Percentiles rank a stretch among this genome's conserved stretches.
Evolutionary conservation across 2,888 invertebrate genomes (phyloP).

Genomic region (Lapara coniferarum): DNA sequence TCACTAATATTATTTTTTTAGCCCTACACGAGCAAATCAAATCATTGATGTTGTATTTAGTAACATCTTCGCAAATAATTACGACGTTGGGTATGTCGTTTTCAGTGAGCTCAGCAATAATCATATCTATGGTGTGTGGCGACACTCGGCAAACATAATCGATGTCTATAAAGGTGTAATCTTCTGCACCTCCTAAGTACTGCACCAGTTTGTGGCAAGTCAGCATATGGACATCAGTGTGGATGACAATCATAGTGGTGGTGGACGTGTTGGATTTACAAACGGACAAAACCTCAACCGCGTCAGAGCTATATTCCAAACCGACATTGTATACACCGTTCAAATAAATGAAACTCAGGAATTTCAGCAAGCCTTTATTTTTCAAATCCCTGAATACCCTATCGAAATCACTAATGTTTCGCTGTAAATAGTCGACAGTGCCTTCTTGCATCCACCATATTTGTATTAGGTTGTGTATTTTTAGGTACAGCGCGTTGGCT

Average conservation of each 20-base stretch:
- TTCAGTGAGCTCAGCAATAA: slow-evolving; percentile 18
- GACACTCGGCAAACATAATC: slow-evolving; percentile 15
- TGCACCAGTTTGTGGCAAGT: slow-evolving; percentile 22
- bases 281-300: slow-evolving; percentile 7
- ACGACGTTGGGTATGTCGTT: background rate
- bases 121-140: slow-evolving; percentile 9
- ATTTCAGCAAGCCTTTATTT: slow-evolving; percentile 5
- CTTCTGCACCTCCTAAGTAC: background rate
- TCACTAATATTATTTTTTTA: slow-evolving; percentile 23
- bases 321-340: background rate
- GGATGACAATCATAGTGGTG: background rate
- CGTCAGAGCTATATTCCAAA: background rate
- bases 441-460: slow-evolving; percentile 8
- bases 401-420: slow-evolving; percentile 1
- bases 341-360: slow-evolving; percentile 8
- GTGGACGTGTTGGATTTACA: background rate
- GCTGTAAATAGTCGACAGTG: background rate
- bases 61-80: slow-evolving; percentile 22
- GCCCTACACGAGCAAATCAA: slow-evolving; percentile 13
- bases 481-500: slow-evolving; percentile 1
- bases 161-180: slow-evolving; percentile 25
- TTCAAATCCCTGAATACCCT: slow-evolving; percentile 12
- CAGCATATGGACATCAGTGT: background rate
- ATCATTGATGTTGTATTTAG: slow-evolving; percentile 14
- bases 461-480: slow-evolving; percentile 10